Evolutionary conservation across 2,113 vertebrate genomes (phyloP), one percentile per base, ranked within the genome.

Genomic region (Phalacrocorax carbo): DNA sequence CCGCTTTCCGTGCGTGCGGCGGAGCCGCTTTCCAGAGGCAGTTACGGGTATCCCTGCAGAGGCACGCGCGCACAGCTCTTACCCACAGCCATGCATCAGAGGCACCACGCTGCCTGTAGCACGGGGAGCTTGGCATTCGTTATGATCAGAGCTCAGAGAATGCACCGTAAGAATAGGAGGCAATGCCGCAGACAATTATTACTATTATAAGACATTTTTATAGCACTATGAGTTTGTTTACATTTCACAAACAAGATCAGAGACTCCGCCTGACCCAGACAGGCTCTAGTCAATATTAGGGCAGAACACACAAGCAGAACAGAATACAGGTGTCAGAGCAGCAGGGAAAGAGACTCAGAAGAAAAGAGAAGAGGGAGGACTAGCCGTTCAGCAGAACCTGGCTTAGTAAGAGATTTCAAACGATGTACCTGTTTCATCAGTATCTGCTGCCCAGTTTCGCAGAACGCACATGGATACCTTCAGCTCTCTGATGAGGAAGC

Each of bases 91-190:
- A 1, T 0, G 34, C 20, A 25, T 5, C 27, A 11, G 57, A n/a
- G 65, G 4, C 19, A 27, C 15, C 27, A 2, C 34, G 1, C 32
- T 29, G 32, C 80, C 82, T 2, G 23, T 3, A 29, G 66, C 75
- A 30, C 46, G 2, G 30, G 42, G 34, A 69, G 21, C 46, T 57
- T 12, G 38, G 65, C 25, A 6, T 4, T 38, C 1, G 0, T 10
- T 1, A 3, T 9, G 17, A 17, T 38, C 2, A 10, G 13, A 77
- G 40, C n/a, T 58, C 2, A 42, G 30, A 23, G 49, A 46, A 7
- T 1, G 1, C 29, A 8, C 26, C 8, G 0, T 1, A 13, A 36
- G 44, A 29, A 5, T 0, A 27, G 57, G 32, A 80, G 19, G 5
- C 68, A 30, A 27, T 1, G 25, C 5, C 48, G 48, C 57, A 32